phyloP scores from a whole-genome alignment of 2,113 vertebrate species.

The Stercorarius parasiticus region DNA sequence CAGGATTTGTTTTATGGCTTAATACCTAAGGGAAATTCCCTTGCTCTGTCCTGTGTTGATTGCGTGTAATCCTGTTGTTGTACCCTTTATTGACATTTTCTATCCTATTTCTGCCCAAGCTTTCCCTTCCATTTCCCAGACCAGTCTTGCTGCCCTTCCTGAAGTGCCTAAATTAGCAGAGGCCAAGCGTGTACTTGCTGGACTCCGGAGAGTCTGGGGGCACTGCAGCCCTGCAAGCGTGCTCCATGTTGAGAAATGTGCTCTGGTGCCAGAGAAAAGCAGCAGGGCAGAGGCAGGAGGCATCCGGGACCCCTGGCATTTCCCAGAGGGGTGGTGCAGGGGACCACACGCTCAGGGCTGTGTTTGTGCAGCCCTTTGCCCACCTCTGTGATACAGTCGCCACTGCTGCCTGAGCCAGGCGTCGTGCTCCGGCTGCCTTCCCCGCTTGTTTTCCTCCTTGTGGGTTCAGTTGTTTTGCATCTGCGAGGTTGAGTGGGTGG shows the following conservation, averaged over 20 bases:
- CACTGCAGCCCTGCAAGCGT: background rate
- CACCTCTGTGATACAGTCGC: background rate
- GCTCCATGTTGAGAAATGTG: background rate
- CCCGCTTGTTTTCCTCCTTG: background rate
- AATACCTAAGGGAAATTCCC: background rate
- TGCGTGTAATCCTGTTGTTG: background rate
- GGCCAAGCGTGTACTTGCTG: accelerated
- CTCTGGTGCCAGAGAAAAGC: background rate
- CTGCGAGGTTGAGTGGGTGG: constrained; percentile 19
- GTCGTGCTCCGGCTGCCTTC: background rate
- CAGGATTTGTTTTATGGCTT: background rate
- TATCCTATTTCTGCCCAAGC: accelerated
- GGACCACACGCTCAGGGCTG: background rate
- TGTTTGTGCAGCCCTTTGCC: background rate
- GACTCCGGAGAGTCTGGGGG: accelerated
- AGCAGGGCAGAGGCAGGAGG: background rate
- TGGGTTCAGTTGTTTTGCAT: constrained; percentile 16
- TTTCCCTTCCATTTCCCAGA: background rate
- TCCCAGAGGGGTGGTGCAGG: accelerated
- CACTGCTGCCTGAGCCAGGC: background rate
- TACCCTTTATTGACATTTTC: background rate
- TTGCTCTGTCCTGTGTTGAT: background rate
- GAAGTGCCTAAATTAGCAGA: background rate
- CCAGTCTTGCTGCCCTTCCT: background rate
- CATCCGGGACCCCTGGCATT: background rate